phyloP scores from a whole-genome alignment of 1,140 invertebrate genomes.

The Pogonognathellus flavescens region DNA sequence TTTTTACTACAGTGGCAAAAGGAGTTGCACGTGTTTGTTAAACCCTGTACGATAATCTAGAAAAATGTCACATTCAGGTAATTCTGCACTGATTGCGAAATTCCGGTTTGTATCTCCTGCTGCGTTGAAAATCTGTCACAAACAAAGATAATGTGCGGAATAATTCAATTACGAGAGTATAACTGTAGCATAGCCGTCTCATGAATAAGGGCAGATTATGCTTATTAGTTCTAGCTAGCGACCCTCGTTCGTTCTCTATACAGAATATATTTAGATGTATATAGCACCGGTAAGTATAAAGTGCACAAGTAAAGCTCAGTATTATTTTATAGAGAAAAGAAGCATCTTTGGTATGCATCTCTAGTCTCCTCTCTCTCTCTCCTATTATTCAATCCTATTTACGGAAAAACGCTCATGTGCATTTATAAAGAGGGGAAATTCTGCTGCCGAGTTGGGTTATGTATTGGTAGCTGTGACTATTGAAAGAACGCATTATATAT shows the following conservation, averaged over 20 bases:
- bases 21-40: not conserved
- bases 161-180: conserved; percentile 44
- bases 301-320: not conserved
- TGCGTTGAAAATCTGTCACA: conserved; percentile 35
- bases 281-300: too few species aligned
- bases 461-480: conserved; percentile 39
- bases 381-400: not conserved
- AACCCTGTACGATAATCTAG: not conserved
- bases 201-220: not conserved
- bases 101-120: conserved; percentile 18
- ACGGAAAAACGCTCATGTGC: not conserved
- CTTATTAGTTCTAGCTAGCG: not conserved
- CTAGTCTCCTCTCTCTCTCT: not conserved
- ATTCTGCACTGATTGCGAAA: conserved; percentile 26
- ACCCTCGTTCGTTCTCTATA: not conserved
- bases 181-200: not conserved
- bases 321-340: not conserved
- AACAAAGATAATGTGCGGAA: conserved; percentile 33
- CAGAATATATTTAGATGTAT: not conserved
- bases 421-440: conserved; percentile 27
- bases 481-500: conserved; percentile 44
- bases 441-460: conserved; percentile 1
- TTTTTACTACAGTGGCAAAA: too few species aligned
- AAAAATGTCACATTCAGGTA: conserved; percentile 31
- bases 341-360: not conserved